Conservation (phyloP, 23 tunicate genomes). For the Trididemnum nubilum region DNA sequence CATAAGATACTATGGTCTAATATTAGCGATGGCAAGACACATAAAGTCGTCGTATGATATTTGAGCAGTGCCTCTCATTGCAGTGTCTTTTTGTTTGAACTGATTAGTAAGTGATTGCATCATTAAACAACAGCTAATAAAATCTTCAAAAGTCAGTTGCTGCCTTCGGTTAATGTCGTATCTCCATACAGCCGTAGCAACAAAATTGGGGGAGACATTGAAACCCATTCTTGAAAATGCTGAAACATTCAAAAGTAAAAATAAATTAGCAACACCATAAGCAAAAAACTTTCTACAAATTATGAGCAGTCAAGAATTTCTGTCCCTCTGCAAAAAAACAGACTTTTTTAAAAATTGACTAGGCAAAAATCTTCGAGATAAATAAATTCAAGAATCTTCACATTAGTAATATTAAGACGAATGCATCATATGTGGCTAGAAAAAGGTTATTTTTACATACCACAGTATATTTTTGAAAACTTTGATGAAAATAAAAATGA, state of each 20-base stretch:
- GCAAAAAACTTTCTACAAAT: background rate
- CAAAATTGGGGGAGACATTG: conserved; percentile 61
- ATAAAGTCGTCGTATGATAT: conserved; percentile 82
- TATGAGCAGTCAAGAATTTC: too few relatives aligned
- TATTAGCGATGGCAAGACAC: conserved; percentile 50
- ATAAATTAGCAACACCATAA: background rate
- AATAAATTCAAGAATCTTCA: too few relatives aligned
- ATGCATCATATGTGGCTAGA: too few relatives aligned
- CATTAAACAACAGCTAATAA: conserved; percentile 61
- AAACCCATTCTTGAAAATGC: conserved; percentile 69
- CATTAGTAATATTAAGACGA: too few relatives aligned
- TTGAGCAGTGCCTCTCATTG: conserved; percentile 66
- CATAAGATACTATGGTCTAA: conserved; percentile 48
- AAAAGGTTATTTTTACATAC: too few relatives aligned
- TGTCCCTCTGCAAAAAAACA: too few relatives aligned
- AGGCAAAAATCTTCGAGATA: too few relatives aligned
- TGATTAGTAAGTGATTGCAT: conserved; percentile 54
- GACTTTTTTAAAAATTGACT: too few relatives aligned
- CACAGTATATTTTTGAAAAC: too few relatives aligned
- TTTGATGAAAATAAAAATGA: too few relatives aligned
- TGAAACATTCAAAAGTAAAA: conserved; percentile 25
- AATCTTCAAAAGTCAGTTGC: conserved; percentile 56
- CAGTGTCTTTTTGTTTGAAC: conserved; percentile 72
- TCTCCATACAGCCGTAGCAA: conserved; percentile 61
- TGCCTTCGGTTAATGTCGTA: conserved; percentile 34